Evolutionary conservation across 53 echinoderm and acorn worm genomes (phyloP).

Genomic region (Hippasteria phrygiana): DNA sequence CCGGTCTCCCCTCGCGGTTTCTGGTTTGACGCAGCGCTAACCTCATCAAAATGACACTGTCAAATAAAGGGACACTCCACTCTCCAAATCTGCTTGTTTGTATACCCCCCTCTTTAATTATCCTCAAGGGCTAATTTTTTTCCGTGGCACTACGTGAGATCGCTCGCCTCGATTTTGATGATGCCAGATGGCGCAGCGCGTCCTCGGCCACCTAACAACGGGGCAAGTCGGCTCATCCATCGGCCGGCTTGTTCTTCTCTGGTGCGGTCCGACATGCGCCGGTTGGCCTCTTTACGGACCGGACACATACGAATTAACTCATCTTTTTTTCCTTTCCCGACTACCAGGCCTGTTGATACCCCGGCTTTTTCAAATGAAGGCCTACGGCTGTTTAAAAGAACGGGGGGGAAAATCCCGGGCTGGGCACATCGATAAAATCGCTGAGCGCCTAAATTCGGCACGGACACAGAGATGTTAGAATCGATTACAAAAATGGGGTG

Average conservation of each 20-base stretch:
- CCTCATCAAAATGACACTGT: conserved; percentile 54
- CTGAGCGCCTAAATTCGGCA: conserved; percentile 35
- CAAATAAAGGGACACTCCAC: conserved; percentile 37
- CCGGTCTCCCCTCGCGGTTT: background rate
- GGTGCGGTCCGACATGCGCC: conserved; percentile 36
- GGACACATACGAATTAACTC: conserved; percentile 51
- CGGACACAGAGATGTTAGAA: background rate
- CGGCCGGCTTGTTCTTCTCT: conserved; percentile 14
- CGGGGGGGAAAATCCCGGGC: background rate
- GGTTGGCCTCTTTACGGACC: conserved; percentile 38
- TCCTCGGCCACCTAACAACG: conserved; percentile 32
- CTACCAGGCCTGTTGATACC: conserved; percentile 33
- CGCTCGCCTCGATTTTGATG: background rate
- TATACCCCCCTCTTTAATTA: conserved; percentile 53
- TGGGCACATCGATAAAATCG: conserved; percentile 26
- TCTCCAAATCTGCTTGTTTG: conserved; percentile 41
- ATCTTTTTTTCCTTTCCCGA: conserved; percentile 28
- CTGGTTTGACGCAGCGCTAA: conserved; percentile 25
- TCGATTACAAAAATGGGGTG: background rate
- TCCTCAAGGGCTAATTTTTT: conserved; percentile 56
- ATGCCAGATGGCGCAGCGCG: conserved; percentile 53
- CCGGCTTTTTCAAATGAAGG: conserved; percentile 11
- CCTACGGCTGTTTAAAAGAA: conserved; percentile 44
- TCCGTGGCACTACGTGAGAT: background rate
- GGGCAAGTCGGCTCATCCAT: conserved; percentile 13